phyloP scores from a whole-genome alignment of 2,113 vertebrate species.

The Rana temporaria region DNA sequence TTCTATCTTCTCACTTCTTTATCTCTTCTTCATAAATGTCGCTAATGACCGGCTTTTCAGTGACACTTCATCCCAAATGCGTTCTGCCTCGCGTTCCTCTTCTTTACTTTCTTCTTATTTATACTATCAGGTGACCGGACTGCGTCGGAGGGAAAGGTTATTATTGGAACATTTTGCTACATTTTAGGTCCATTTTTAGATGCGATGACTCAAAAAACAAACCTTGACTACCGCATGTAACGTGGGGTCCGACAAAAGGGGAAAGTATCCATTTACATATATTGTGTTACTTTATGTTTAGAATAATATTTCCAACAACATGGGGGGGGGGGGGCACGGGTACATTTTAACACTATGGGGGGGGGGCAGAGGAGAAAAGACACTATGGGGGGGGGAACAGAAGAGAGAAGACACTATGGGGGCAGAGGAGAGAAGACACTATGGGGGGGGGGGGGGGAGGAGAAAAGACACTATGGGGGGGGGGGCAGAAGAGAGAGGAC shows the following conservation, averaged over 20 bases:
- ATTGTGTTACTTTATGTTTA: too few species aligned
- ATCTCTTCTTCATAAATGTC: background rate
- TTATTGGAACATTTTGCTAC: background rate
- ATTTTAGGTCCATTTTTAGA: constrained; percentile 6
- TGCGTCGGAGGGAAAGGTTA: background rate
- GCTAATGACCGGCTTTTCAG: background rate
- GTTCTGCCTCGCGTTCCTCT: background rate
- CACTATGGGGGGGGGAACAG: too few species aligned
- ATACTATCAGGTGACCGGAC: background rate
- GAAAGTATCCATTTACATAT: too few species aligned
- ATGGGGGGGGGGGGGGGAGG: too few species aligned
- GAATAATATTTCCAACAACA: too few species aligned
- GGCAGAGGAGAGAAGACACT: too few species aligned
- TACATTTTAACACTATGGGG: too few species aligned
- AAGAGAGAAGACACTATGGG: too few species aligned
- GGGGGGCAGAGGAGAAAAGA: too few species aligned
- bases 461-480: too few species aligned
- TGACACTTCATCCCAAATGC: background rate
- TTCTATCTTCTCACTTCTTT: background rate
- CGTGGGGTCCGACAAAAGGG: background rate
- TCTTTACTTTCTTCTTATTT: background rate
- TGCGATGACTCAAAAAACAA: background rate
- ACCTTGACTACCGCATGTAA: background rate
- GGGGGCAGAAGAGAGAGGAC: too few species aligned
- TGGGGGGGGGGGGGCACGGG: too few species aligned